phyloP scores from a whole-genome alignment of 64 coral and sea anemone species.

The Porites lutea region DNA sequence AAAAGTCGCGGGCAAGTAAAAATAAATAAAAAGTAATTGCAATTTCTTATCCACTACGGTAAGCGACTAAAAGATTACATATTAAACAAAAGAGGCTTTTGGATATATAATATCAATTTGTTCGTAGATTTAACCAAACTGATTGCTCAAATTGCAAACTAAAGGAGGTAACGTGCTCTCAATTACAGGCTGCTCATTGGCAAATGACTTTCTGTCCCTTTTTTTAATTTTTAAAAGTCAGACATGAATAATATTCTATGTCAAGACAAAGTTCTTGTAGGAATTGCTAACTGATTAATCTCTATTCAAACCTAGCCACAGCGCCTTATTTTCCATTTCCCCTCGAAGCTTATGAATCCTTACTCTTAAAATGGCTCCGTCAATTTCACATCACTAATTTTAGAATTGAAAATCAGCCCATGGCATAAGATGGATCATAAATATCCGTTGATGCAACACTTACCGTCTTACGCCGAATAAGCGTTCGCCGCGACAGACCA shows the following conservation, averaged over 20 bases:
- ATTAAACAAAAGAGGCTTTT: background rate
- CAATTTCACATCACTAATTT: too few species aligned
- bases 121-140: conserved; percentile 5
- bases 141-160: background rate
- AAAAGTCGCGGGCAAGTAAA: background rate
- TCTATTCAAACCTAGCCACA: background rate
- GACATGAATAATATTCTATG: background rate
- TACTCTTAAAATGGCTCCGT: background rate
- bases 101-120: background rate
- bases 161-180: background rate
- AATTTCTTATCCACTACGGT: background rate
- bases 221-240: background rate
- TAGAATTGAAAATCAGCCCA: too few species aligned
- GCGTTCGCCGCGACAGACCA: background rate
- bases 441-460: background rate
- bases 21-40: conserved; percentile 14
- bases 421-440: too few species aligned
- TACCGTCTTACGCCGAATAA: background rate
- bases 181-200: background rate
- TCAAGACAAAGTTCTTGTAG: background rate
- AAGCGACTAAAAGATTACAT: background rate
- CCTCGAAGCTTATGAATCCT: background rate
- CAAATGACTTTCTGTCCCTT: background rate
- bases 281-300: background rate
- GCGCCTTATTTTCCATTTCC: background rate